These are phyloP conservation scores for Dicrurus megarhynchus DNA, from an alignment of 2,113 vertebrate genomes.

Conservation along the genomic window DNA sequence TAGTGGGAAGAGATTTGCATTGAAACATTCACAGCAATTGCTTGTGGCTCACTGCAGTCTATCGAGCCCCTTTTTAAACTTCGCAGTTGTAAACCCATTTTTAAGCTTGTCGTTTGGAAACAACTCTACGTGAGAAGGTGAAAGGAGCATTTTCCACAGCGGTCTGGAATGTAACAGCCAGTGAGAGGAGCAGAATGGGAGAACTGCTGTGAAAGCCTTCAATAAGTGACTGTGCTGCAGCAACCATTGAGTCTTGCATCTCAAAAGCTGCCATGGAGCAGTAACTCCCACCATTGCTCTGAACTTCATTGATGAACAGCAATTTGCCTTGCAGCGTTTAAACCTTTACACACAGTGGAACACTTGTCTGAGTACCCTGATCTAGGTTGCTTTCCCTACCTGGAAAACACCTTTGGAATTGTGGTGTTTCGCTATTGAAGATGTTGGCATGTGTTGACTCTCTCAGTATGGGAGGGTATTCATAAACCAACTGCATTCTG, in stretches of 20 bases:
- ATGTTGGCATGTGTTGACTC: neutral
- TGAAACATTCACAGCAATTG: neutral
- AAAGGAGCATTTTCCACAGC: constrained; percentile 3
- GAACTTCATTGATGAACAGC: neutral
- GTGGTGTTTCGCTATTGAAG: neutral
- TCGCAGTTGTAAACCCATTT: neutral
- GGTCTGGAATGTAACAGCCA: neutral
- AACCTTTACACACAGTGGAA: neutral
- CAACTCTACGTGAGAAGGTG: neutral
- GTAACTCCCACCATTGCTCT: neutral
- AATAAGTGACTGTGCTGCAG: neutral
- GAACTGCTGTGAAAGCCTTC: neutral
- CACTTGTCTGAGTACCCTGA: neutral
- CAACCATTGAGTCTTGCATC: neutral
- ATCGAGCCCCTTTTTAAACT: neutral
- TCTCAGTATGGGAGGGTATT: neutral
- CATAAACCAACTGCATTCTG: neutral
- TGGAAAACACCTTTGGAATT: neutral
- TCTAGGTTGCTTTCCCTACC: neutral
- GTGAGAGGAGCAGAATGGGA: neutral
- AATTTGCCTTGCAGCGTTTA: neutral
- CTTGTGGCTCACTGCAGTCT: neutral
- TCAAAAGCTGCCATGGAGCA: neutral
- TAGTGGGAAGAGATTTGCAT: neutral
- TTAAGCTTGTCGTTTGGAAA: constrained; percentile 5